Evolutionary conservation across 2,888 invertebrate species (phyloP), one percentile per base, ranked within the genome.

Genomic region (Himalopsyche japonica): DNA sequence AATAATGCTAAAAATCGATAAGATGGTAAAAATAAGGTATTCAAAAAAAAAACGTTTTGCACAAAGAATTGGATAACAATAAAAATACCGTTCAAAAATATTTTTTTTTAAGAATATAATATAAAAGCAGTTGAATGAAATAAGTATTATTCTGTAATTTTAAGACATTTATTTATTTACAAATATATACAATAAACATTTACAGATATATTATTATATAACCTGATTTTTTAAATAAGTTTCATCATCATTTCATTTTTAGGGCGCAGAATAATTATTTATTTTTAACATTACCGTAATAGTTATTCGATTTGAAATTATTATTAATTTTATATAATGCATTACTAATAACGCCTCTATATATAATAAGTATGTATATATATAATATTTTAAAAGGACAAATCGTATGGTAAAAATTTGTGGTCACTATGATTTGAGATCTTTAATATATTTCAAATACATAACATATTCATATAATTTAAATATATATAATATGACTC

Each of bases 81-180:
- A 32, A 32, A 32, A 32, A 32, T 32, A 37, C 37, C 7, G 0
- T 37, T 37, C 1, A 1, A n/a, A n/a, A n/a, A 37, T 8, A 37
- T 43, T 15, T 3, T 15, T 1, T 43, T 4, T 15, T 32, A 43
- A 43, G 43, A 3, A 15, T 15, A 43, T 2, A 12, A 15, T 15
- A 15, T 15, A 43, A 43, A 43, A 15, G 15, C 2, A 12, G 15
- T 15, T 43, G 7, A 12, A 15, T 43, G 43, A 20, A 5, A 80
- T 47, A 32, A 30, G 20, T 32, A 12, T 32, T 12, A n/a, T n/a
- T 79, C 24, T 7, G 3, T 81, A 32, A 12, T 64, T 81, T 81
- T 81, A 27, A 81, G 47, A 81, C 81, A 81, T 81, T 81, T 70
- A 81, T 70, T 81, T 81, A 81, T 81, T 81, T 81, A 81, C 81